Evolutionary conservation across 2,113 vertebrate genomes (phyloP).

Genomic region (Chinchilla lanigera): DNA sequence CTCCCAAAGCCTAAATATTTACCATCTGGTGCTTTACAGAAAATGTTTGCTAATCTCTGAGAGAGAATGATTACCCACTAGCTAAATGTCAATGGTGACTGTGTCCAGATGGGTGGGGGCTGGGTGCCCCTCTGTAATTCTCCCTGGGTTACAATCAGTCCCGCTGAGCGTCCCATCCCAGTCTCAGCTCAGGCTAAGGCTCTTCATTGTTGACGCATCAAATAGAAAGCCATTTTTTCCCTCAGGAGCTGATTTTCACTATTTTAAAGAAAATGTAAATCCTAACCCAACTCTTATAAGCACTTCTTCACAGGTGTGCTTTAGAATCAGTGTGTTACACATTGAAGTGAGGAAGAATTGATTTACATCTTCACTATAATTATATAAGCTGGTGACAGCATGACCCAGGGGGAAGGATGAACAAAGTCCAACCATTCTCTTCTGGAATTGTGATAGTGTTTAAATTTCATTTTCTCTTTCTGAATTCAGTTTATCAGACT

Average conservation of each 20-base stretch:
- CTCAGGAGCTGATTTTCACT: background rate
- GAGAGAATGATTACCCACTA: background rate
- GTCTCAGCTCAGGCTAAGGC: background rate
- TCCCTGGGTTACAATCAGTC: background rate
- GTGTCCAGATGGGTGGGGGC: fast-evolving
- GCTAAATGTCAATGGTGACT: background rate
- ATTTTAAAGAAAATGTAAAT: background rate
- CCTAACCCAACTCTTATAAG: background rate
- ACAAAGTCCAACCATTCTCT: background rate
- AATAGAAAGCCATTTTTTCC: background rate
- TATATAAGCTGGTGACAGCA: background rate
- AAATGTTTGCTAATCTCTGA: no score
- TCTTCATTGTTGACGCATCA: background rate
- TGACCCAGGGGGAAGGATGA: fast-evolving
- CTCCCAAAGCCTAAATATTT: background rate
- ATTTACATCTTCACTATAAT: background rate
- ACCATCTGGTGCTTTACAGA: background rate
- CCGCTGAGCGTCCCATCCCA: fast-evolving
- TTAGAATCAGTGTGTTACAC: background rate
- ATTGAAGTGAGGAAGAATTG: background rate
- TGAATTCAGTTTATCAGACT: background rate
- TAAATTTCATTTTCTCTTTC: background rate
- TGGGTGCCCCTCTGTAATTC: fast-evolving
- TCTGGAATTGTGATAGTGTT: background rate
- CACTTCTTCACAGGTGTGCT: background rate